Base-by-base conservation (phyloP, 23 tunicate species). In the Phallusia fumigata region DNA sequence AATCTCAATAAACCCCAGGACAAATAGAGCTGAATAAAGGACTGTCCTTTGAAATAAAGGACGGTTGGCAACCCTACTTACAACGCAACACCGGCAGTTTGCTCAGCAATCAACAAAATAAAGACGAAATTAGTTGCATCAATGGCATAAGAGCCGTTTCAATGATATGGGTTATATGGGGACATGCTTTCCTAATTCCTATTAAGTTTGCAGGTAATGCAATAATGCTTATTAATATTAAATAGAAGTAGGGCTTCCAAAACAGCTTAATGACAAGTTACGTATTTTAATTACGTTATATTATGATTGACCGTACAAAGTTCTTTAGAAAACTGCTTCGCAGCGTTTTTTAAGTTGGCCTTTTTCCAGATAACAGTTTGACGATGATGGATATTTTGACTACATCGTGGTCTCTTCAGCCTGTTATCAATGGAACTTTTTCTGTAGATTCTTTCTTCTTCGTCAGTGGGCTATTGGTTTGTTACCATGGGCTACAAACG, bases 371-470 rank as follows among this genome's bases (percentile, higher is more conserved):
- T 24, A 58, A 58, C 28, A 16, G 15, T 24, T 24, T 58, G 28
- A 58, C 69, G 26, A 58, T 58, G 69, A 58, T 58, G 28, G 69
- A 58, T 16, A 58, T 24, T 58, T 58, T 58, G 69, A 58, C 69
- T 6, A 58, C 26, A 1, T 58, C 69, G 2, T 58, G 69, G 69
- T 21, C 28, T 58, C 28, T 58, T 21, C 69, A 58, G 13, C 26
- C 28, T 8, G 28, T 58, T 24, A 22, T 58, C 69, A 58, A 58
- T 13, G 69, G 69, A 58, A 58, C 69, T 58, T 58, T 58, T 24
- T 22, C 69, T 2, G 69, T 58, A 1, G 69, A 58, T 58, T 58
- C 69, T 21, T 58, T 58, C 13, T 58, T 58, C 69, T 58, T 58
- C 28, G 69, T 58, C 28, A 58, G 69, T 58, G 69, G 69, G 16